phyloP scores from a whole-genome alignment of 2,113 vertebrate species.

The Bambusicola thoracicus region DNA sequence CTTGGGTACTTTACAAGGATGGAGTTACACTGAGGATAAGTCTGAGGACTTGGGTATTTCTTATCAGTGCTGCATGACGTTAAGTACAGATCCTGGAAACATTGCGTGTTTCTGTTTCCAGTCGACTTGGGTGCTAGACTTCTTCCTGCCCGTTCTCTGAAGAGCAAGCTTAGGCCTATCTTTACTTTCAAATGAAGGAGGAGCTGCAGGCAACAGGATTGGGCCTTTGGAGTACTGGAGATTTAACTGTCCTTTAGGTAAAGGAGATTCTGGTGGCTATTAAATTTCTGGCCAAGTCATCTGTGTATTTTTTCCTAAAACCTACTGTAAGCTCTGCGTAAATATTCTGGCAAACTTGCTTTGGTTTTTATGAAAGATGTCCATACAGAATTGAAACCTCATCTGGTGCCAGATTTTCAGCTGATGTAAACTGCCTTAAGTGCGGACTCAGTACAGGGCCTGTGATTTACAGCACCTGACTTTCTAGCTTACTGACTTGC shows the following conservation, averaged over 20 bases:
- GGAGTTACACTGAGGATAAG: neutral
- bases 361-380: neutral
- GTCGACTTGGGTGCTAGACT: neutral
- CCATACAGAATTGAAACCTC: neutral
- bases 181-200: neutral
- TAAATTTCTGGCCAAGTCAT: neutral
- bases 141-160: neutral
- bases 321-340: neutral
- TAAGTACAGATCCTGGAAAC: neutral
- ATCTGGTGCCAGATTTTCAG: neutral
- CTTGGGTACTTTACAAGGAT: neutral
- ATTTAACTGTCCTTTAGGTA: neutral
- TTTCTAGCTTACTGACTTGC: neutral
- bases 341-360: neutral
- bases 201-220: neutral
- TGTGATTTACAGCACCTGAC: neutral
- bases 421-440: neutral
- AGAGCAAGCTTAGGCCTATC: neutral
- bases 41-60: neutral
- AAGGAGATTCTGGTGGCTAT: neutral
- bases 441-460: neutral
- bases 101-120: neutral
- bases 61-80: rapidly evolving
- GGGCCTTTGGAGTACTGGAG: neutral
- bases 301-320: neutral